Conservation (phyloP, 2,888 invertebrate genomes). For the Tenthredo scrophulariae region DNA sequence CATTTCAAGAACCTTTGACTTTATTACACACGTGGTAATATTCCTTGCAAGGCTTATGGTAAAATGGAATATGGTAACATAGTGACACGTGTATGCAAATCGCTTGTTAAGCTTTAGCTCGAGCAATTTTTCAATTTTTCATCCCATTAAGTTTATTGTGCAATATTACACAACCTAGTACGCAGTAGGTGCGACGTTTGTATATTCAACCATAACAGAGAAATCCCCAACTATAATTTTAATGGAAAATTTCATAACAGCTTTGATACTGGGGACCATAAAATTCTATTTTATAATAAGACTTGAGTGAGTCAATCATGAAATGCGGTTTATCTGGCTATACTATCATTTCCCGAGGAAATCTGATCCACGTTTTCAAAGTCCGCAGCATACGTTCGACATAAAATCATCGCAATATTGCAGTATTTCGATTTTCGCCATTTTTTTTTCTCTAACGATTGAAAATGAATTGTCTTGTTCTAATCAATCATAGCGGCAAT, state of each 20-base stretch:
- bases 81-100: constrained; percentile 29
- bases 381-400: background rate
- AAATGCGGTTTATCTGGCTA: background rate
- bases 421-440: background rate
- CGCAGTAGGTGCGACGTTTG: constrained; percentile 12
- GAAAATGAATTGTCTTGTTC: background rate
- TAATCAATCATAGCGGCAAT: background rate
- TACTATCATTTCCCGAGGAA: background rate
- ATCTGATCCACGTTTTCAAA: background rate
- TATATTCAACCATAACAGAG: constrained; percentile 1
- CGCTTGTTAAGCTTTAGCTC: background rate
- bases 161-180: constrained; percentile 9
- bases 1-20: constrained; percentile 21
- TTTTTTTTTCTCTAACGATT: background rate
- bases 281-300: too few species aligned
- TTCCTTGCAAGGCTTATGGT: background rate
- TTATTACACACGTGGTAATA: background rate
- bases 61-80: background rate
- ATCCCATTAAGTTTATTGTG: constrained; percentile 32
- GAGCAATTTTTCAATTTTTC: constrained; percentile 49
- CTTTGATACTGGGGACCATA: background rate
- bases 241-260: background rate
- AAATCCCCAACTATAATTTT: background rate
- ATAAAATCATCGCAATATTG: background rate
- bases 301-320: background rate